Evolutionary conservation across 2,888 invertebrate species (phyloP), one percentile per base, ranked within the genome.

Genomic region (Drosophila pegasa): DNA sequence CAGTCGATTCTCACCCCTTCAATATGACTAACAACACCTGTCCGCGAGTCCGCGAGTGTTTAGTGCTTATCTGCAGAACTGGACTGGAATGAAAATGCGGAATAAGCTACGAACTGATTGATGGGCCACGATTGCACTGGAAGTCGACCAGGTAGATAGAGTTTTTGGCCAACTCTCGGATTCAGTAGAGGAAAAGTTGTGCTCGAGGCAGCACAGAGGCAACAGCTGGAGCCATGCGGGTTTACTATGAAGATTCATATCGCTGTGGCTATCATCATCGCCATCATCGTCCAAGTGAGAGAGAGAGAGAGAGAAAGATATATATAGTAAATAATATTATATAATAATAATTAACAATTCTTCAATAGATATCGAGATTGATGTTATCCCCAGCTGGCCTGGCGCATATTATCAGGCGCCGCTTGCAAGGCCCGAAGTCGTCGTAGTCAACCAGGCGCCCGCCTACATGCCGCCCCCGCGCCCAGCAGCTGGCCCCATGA

Each of bases 231-330:
- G 69, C 12, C 62, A 83, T 83, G 82, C 77, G 88, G 45, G 63
- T 43, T 27, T 88, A 83, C 68, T 89, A 86, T 86, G 85, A 86
- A 71, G 68, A 87, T 86, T 66, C 85, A 64, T 87, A 67, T 75
- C 70, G 86, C 75, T 78, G 59, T 86, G 78, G 78, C 77, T 67
- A 82, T 85, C 77, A 69, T 73, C 80, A 81, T 89, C 82, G 71
- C 80, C 82, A 80, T 82, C 72, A 79, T 75, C 90, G 89, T 67
- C 90, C 89, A 75, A 75, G 75, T 75, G 74, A 75, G 78, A 27
- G 9, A 31, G 29, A 2, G 20, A n/a, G n/a, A n/a, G n/a, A n/a
- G 10, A 38, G 38, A 35, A 18, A 8, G 20, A 35, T 31, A 14
- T 29, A n/a, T 33, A 0, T 6, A 22, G 14, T 3, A 25, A 48